Conservation (phyloP, 1,140 invertebrate species). For the Diachasma alloeum region DNA sequence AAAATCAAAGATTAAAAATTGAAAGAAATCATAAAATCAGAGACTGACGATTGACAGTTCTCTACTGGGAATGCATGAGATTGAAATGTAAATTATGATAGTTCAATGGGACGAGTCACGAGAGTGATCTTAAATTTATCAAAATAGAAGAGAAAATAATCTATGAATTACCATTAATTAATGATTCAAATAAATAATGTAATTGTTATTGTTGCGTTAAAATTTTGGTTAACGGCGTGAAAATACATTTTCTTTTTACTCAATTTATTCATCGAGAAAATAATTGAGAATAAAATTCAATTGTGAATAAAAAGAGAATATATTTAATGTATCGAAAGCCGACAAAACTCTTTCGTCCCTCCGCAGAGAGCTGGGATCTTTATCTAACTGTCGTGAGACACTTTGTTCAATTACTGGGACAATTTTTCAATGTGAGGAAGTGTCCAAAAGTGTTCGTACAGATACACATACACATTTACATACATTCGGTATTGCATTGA, state of each 20-base stretch:
- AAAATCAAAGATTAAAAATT: background rate
- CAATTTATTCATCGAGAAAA: background rate
- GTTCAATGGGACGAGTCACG: background rate
- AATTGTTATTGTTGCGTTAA: constrained; percentile 13
- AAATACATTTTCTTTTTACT: background rate
- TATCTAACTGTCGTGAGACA: too few relatives aligned
- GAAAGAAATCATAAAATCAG: background rate
- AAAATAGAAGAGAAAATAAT: background rate
- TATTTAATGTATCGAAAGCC: background rate
- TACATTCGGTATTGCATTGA: background rate
- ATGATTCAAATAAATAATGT: constrained; percentile 10
- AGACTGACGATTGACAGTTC: constrained; percentile 1
- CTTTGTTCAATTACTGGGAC: too few relatives aligned
- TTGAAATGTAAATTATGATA: background rate
- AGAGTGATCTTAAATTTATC: background rate
- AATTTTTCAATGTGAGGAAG: background rate
- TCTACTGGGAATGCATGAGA: constrained; percentile 27
- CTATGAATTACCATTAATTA: background rate
- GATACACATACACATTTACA: background rate
- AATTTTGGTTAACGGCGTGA: background rate
- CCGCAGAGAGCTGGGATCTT: too few relatives aligned
- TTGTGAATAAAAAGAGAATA: background rate
- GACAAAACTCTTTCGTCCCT: too few relatives aligned
- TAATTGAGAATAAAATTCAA: background rate
- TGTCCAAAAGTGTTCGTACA: background rate